Percentiles rank a stretch among this genome's conserved stretches.
Conservation (phyloP, 2,113 vertebrate genomes). For the Psilopogon haemacephalus region DNA sequence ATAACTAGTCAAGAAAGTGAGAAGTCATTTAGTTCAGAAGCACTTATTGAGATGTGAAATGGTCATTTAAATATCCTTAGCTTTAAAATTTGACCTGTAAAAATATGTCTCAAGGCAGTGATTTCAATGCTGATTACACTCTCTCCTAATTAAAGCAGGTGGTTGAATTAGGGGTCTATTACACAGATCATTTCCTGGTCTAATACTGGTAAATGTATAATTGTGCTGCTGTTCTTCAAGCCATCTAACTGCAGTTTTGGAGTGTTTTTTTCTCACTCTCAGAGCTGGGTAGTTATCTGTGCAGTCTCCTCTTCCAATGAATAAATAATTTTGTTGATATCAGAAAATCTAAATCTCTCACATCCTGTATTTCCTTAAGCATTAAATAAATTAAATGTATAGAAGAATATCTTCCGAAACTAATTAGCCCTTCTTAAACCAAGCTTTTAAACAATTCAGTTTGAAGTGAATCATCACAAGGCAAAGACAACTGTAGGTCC, state of each 20-base stretch:
- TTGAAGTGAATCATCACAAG: neutral
- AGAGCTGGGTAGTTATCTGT: neutral
- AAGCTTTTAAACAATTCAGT: neutral
- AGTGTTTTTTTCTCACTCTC: neutral
- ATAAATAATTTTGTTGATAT: neutral
- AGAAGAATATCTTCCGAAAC: neutral
- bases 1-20: neutral
- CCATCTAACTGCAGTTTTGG: neutral
- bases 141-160: conserved; percentile 26
- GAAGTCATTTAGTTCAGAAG: neutral
- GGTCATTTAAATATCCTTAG: neutral
- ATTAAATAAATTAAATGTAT: neutral
- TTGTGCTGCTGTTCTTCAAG: neutral
- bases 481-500: neutral
- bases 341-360: neutral
- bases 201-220: neutral
- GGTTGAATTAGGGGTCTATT: conserved; percentile 12
- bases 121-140: conserved; percentile 36
- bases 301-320: neutral
- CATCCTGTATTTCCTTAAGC: neutral
- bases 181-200: conserved; percentile 44
- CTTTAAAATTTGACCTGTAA: neutral
- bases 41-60: neutral
- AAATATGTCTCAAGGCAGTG: neutral
- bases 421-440: neutral